Evolutionary conservation across 1,140 invertebrate species (phyloP), one percentile per base, ranked within the genome.

Genomic region (Drosophila lowei): DNA sequence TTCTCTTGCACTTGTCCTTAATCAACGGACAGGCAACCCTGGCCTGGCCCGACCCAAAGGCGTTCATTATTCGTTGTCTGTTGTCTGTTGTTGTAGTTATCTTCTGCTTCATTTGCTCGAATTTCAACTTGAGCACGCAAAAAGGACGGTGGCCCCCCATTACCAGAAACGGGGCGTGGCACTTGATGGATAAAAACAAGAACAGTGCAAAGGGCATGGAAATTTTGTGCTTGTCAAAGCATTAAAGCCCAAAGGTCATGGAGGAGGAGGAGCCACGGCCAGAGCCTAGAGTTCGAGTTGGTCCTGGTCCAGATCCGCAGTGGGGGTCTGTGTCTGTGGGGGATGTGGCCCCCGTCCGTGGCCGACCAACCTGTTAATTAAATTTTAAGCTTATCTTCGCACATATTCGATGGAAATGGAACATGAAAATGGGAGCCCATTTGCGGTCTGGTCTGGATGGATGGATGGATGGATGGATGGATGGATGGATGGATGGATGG

Each of bases 91-190:
- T 48, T 38, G 55, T 65, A 65, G 77, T 77, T 86, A 81, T 85
- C 77, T 86, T 38, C 66, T 85, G 80, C 67, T 84, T 84, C 76
- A 84, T 85, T 85, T 72, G 80, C 67, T 73, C 42, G 71, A 79
- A 86, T 85, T 86, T 85, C 81, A 81, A 85, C 81, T 85, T 85
- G 73, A 74, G 81, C 81, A 85, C 81, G 81, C 81, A 86, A 86
- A 77, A 64, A 65, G 54, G 58, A 60, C 47, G 46, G 13, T 18
- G 23, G 11, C 23, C 28, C 8, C 28, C 28, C 2, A 2, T 7
- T 7, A 0, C 7, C 30, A 3, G 0, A 9, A 15, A 15, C 52
- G 42, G 80, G 72, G 81, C 49, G 77, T 85, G 80, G 62, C 72
- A 65, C 83, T 85, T 84, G 86, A 84, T 84, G 77, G 62, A 76